Evolutionary conservation across 2,113 vertebrate species (phyloP).

Genomic region (Galemys pyrenaicus): DNA sequence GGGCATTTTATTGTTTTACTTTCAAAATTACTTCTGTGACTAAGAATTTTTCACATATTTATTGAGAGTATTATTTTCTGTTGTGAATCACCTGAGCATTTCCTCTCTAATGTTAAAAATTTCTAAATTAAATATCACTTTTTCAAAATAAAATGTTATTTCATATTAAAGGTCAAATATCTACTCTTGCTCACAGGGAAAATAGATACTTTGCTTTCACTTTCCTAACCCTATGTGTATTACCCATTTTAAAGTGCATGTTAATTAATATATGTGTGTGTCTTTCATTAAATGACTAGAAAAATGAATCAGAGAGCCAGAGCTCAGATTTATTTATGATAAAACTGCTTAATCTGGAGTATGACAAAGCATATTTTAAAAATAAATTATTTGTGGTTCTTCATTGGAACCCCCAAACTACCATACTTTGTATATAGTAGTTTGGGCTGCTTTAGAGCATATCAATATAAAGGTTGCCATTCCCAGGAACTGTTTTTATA

Average conservation of each 20-base stretch:
- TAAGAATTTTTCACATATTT: slow-evolving; percentile 43
- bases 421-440: not conserved
- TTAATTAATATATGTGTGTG: slow-evolving; percentile 49
- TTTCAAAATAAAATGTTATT: slow-evolving; percentile 63
- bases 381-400: slow-evolving; percentile 18
- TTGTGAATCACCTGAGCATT: slow-evolving; percentile 37
- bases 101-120: slow-evolving; percentile 21
- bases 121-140: slow-evolving; percentile 65
- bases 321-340: slow-evolving; percentile 34
- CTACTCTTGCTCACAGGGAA: slow-evolving; percentile 39
- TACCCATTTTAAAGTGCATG: slow-evolving; percentile 38
- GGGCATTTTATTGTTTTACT: slow-evolving; percentile 31
- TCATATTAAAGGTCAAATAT: slow-evolving; percentile 63
- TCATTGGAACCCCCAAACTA: not conserved
- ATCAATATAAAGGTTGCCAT: not conserved
- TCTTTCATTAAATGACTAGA: slow-evolving; percentile 58
- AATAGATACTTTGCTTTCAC: slow-evolving; percentile 57
- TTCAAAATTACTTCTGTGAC: slow-evolving; percentile 38
- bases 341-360: not conserved
- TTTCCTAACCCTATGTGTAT: slow-evolving; percentile 40
- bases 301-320: slow-evolving; percentile 47
- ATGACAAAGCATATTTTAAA: slow-evolving; percentile 15
- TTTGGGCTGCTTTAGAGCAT: not conserved
- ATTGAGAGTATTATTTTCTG: slow-evolving; percentile 31
- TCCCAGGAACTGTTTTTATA: not conserved